Evolutionary conservation across 2,888 invertebrate species (phyloP).

Genomic region (Caenorhabditis parvicauda): DNA sequence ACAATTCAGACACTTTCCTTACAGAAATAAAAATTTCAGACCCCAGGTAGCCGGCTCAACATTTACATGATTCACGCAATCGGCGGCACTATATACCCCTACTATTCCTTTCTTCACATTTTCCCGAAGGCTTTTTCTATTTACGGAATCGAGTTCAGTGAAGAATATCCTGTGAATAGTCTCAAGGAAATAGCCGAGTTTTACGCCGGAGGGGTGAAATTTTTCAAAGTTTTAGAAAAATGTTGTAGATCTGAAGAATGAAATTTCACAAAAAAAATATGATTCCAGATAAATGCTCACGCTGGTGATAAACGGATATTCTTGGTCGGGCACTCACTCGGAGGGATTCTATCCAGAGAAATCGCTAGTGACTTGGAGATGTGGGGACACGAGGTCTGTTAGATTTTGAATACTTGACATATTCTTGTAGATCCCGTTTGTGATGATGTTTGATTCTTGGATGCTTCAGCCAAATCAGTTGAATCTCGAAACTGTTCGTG

Average conservation of each 20-base stretch:
- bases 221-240: not conserved
- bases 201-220: slow-evolving; percentile 44
- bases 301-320: slow-evolving; percentile 31
- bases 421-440: slow-evolving; percentile 28
- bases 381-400: slow-evolving; percentile 25
- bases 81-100: slow-evolving; percentile 58
- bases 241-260: slow-evolving; percentile 12
- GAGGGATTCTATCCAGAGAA: slow-evolving; percentile 52
- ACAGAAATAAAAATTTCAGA: slow-evolving; percentile 17
- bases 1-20: too few species aligned
- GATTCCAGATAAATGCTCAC: slow-evolving; percentile 36
- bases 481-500: slow-evolving; percentile 31
- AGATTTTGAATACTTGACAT: not conserved
- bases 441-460: slow-evolving; percentile 53
- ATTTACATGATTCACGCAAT: slow-evolving; percentile 56
- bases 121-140: slow-evolving; percentile 46
- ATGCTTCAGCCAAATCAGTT: slow-evolving; percentile 35
- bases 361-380: slow-evolving; percentile 35
- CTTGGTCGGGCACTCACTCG: slow-evolving; percentile 56
- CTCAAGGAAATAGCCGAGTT: slow-evolving; percentile 45
- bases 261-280: not conserved
- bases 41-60: slow-evolving; percentile 26
- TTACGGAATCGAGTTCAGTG: slow-evolving; percentile 51
- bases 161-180: slow-evolving; percentile 35
- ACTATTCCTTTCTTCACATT: slow-evolving; percentile 47